Base-by-base conservation (phyloP, 1,140 invertebrate species). In the Lepidurus apus region DNA sequence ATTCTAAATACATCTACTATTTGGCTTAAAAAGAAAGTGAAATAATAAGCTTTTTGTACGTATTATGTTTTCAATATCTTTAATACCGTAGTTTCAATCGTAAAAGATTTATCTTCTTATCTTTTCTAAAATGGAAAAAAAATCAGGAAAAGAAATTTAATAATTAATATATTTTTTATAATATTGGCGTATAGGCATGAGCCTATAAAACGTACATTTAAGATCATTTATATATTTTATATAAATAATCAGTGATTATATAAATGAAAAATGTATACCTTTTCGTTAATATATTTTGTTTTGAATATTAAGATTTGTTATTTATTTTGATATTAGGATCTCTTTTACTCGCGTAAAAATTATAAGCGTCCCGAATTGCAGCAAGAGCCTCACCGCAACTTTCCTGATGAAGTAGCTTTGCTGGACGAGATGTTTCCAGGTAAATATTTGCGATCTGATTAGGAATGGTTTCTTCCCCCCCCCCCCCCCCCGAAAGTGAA, bases 311-410 rank as follows among this genome's bases (percentile, higher is more conserved):
- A 3, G 3, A 34, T 34, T 34, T 17, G n/a, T 42, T 74, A 7
- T 7, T 80, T 80, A 65, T 81, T 81, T 81, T 80, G 83, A 77
- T 90, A 91, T 53, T 88, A 96, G 89, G 95, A 98, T 86, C 88
- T 98, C 47, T 98, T 97, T 87, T 99, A 98, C 85, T 98, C 97
- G 0, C 88, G 96, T 3, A 97, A 98, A 85, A 98, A 98, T 85
- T 99, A 97, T 84, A 93, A 95, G 79, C 87, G 93, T 34, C 97
- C 98, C 1, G 93, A 97, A 81, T 87, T 97, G 7, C 97, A 99
- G 86, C 89, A 92, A 74, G 86, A 89, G 45, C 92, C 94, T 6
- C 94, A 98, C 86, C 89, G 91, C 80, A 91, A 90, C 81, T 98
- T 98, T 85, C 92, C 95, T 82, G 90, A 94, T 81, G 96, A 98